These are phyloP conservation scores for Cryptoprocta ferox DNA, from an alignment of 2,797 vertebrate genomes.

Conservation along the genomic window DNA sequence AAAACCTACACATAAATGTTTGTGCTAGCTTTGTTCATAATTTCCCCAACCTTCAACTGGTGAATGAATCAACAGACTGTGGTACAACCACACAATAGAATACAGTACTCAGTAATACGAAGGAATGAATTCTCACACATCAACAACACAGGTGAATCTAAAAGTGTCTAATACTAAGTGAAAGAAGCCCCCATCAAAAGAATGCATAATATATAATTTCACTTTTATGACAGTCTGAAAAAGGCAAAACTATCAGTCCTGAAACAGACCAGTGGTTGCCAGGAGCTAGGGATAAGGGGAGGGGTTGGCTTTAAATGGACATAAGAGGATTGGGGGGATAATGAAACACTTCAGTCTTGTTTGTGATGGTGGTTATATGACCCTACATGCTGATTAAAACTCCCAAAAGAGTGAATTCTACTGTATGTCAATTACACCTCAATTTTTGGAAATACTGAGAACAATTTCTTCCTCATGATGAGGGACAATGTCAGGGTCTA, in stretches of 20 bases:
- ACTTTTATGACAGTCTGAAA: not conserved
- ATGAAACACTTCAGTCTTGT: not conserved
- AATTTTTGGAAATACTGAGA: not conserved
- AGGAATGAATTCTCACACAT: not conserved
- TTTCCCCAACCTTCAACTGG: not conserved
- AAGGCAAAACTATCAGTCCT: not conserved
- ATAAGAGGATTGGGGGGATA: not conserved
- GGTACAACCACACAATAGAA: not conserved
- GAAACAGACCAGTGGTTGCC: not conserved
- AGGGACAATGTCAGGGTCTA: not conserved
- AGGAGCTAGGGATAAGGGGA: not conserved
- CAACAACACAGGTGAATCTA: not conserved
- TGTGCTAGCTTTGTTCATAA: not conserved
- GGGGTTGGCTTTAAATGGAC: not conserved
- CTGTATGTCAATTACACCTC: not conserved
- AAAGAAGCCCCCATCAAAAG: not conserved
- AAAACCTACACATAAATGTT: not conserved
- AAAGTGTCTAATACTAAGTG: not conserved
- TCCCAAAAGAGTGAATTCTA: not conserved
- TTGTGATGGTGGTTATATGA: not conserved
- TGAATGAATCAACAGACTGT: not conserved
- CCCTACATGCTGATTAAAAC: not conserved
- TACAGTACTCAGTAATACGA: no score
- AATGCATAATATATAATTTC: not conserved
- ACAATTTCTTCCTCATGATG: not conserved